phyloP scores from a whole-genome alignment of 1,140 invertebrate genomes.

The Camponotus vicinus region DNA sequence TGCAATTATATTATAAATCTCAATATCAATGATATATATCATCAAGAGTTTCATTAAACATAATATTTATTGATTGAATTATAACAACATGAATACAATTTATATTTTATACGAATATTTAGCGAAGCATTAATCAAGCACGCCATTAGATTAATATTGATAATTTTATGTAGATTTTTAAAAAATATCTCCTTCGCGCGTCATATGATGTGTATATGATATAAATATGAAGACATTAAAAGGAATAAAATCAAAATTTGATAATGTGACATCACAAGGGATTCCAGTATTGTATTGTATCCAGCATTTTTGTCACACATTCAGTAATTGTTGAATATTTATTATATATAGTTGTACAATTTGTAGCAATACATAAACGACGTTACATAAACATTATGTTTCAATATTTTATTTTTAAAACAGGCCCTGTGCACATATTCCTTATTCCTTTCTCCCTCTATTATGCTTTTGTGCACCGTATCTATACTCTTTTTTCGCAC shows the following conservation, averaged over 20 bases:
- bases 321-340: neutral
- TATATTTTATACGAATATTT: constrained; percentile 1
- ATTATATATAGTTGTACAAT: constrained; percentile 47
- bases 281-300: constrained; percentile 2
- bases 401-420: constrained; percentile 67
- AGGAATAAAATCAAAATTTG: constrained; percentile 10
- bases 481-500: neutral
- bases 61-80: neutral
- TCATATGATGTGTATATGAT: constrained; percentile 12
- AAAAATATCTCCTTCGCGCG: neutral
- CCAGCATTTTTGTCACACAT: constrained; percentile 13
- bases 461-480: constrained; percentile 8
- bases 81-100: neutral
- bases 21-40: no score
- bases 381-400: constrained; percentile 62
- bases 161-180: constrained; percentile 1
- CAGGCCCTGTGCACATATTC: constrained; percentile 19
- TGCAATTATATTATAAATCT: neutral
- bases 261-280: constrained; percentile 14
- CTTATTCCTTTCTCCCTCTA: neutral
- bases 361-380: constrained; percentile 66
- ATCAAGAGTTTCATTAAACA: neutral
- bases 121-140: neutral
- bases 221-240: constrained; percentile 1
- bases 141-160: neutral